Evolutionary conservation across 2,113 vertebrate genomes (phyloP).

Genomic region (Maccullochella peelii): DNA sequence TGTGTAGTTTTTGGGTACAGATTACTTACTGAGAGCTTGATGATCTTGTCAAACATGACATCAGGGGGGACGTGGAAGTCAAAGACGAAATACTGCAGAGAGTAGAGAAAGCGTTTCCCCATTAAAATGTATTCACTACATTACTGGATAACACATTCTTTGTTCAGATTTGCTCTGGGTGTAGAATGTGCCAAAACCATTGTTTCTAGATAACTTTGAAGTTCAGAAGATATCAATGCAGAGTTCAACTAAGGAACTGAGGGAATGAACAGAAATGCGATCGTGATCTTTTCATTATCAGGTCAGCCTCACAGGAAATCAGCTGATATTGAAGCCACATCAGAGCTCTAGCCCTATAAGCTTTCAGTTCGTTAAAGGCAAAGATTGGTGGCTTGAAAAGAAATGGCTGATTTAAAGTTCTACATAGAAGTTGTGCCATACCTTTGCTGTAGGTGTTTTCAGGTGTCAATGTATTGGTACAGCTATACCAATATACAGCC

Average conservation of each 20-base stretch:
- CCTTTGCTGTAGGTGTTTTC: not conserved
- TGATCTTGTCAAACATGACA: conserved; percentile 98
- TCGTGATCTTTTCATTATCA: not conserved
- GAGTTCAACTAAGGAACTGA: conserved; percentile 4
- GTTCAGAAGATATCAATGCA: conserved; percentile 3
- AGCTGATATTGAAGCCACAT: not conserved
- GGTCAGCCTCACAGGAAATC: not conserved
- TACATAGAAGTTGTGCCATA: not conserved
- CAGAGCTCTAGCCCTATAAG: not conserved
- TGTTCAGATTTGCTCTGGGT: conserved; percentile 6
- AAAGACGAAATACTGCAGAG: conserved; percentile 94
- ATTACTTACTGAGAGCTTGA: conserved; percentile 95
- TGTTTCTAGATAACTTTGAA: conserved; percentile 5
- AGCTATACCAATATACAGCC: not conserved
- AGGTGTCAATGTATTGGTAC: not conserved
- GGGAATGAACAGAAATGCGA: not conserved
- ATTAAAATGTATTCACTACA: conserved; percentile 19
- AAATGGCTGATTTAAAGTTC: not conserved
- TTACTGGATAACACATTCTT: not conserved
- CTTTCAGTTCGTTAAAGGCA: not conserved
- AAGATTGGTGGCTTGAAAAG: not conserved
- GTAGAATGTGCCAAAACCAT: not conserved
- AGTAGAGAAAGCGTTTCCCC: conserved; percentile 21
- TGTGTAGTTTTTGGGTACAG: no score
- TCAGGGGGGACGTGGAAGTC: conserved; percentile 97